Evolutionary conservation across 2,888 invertebrate genomes (phyloP).

Genomic region (Carcina quercana): DNA sequence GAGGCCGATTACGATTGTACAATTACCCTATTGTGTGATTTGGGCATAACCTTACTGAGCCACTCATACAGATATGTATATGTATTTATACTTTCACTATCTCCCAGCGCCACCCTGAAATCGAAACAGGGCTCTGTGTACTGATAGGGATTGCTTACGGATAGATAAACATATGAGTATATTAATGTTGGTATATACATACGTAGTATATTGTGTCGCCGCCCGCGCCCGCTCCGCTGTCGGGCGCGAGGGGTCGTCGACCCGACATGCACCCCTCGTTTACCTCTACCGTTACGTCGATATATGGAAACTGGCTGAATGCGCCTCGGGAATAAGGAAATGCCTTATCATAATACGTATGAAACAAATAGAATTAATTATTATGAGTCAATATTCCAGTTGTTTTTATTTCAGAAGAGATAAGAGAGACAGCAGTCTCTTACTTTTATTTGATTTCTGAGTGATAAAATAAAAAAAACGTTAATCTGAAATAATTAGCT

Average conservation of each 20-base stretch:
- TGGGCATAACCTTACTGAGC: too few relatives aligned
- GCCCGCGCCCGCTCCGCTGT: slow-evolving; percentile 33
- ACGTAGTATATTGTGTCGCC: slow-evolving; percentile 26
- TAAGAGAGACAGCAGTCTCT: too few relatives aligned
- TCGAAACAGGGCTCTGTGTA: too few relatives aligned
- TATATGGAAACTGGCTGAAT: slow-evolving; percentile 61
- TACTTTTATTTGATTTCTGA: too few relatives aligned
- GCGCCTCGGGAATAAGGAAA: slow-evolving; percentile 27
- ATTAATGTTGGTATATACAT: not conserved
- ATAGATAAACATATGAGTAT: not conserved
- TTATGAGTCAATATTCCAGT: too few relatives aligned
- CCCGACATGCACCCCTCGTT: slow-evolving; percentile 43
- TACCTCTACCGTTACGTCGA: slow-evolving; percentile 66
- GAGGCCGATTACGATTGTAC: too few relatives aligned
- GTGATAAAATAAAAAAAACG: not conserved
- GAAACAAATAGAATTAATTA: not conserved
- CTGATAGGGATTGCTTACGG: not conserved
- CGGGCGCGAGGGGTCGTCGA: slow-evolving; percentile 51
- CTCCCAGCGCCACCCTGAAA: too few relatives aligned
- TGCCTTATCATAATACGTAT: slow-evolving; percentile 11
- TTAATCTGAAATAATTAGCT: not conserved
- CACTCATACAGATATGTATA: too few relatives aligned
- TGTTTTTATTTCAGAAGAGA: too few relatives aligned
- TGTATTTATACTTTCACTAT: too few relatives aligned
- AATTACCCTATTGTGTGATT: too few relatives aligned